Base-by-base conservation (phyloP, 2,113 vertebrate genomes). In the Platanista minor region DNA sequence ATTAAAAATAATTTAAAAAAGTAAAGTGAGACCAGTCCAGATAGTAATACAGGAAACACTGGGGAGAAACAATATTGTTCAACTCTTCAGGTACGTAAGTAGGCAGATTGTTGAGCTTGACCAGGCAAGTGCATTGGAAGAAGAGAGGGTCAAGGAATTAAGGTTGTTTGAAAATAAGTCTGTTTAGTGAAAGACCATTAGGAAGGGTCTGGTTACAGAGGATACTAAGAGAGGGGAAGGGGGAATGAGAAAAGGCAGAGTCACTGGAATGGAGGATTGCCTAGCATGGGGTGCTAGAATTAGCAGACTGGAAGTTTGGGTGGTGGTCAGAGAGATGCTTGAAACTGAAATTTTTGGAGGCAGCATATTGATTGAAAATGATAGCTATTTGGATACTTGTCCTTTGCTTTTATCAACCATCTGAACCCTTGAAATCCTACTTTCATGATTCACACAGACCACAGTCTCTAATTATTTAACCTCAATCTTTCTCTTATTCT, bases 381-480 rank as follows among this genome's bases (percentile, higher is more conserved):
- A 43, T 10, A 82, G 52, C 36, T 81, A 13, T 94, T 78, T 75
- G 36, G 39, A 59, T 43, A 46, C 31, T 57, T 49, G 23, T 57
- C 52, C 21, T 87, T 81, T 29, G 43, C 31, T 66, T 31, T 93
- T 33, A 4, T 49, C 41, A 59, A 71, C 83, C 86, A 92, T 69
- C 78, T 18, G 96, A 98, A 97, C 61, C 31, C 75, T 78, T 77
- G 52, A 91, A 36, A 62, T 87, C 43, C 87, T 86, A 75, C n/a
- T 84, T 11, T 83, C 6, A 31, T 74, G 95, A 94, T 59, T 94
- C 78, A 87, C 67, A 90, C 25, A 66, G 84, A 97, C 89, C 81
- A 94, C 64, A 71, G 86, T 43, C 77, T 88, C 92, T 67, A 81
- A 85, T 95, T 80, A 87, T 90, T 96, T 84, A 96, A 94, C 54